Evolutionary conservation across 1,140 invertebrate genomes (phyloP).

Genomic region (Teleopsis dalmanni): DNA sequence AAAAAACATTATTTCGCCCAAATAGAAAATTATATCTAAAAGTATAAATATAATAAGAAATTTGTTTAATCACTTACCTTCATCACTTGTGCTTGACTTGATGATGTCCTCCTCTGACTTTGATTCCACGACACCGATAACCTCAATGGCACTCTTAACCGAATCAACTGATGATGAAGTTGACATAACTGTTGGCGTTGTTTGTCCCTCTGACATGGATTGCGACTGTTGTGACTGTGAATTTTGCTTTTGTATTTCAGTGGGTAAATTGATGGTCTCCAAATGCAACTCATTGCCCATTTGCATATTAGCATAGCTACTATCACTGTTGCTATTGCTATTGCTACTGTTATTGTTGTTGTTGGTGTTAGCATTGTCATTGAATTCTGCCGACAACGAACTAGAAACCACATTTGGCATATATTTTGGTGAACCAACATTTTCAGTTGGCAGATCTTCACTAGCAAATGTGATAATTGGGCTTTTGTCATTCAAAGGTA

Average conservation of each 20-base stretch:
- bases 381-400: background rate
- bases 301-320: background rate
- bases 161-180: constrained; percentile 39
- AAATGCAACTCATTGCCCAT: constrained; percentile 16
- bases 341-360: background rate
- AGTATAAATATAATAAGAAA: background rate
- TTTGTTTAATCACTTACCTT: background rate
- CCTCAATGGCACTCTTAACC: constrained; percentile 38
- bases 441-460: constrained; percentile 25
- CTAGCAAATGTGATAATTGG: constrained; percentile 35
- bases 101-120: constrained; percentile 1
- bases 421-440: background rate
- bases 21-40: too few species aligned
- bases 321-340: background rate
- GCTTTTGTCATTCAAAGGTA: background rate
- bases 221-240: constrained; percentile 16
- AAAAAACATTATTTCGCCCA: too few species aligned
- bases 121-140: constrained; percentile 3
- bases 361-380: too few species aligned
- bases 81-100: background rate
- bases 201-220: background rate
- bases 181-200: constrained; percentile 30
- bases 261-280: constrained; percentile 37
- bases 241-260: constrained; percentile 19
- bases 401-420: background rate